Evolutionary conservation across 53 echinoderm and acorn worm genomes (phyloP).

Genomic region (Zoroaster sp.): DNA sequence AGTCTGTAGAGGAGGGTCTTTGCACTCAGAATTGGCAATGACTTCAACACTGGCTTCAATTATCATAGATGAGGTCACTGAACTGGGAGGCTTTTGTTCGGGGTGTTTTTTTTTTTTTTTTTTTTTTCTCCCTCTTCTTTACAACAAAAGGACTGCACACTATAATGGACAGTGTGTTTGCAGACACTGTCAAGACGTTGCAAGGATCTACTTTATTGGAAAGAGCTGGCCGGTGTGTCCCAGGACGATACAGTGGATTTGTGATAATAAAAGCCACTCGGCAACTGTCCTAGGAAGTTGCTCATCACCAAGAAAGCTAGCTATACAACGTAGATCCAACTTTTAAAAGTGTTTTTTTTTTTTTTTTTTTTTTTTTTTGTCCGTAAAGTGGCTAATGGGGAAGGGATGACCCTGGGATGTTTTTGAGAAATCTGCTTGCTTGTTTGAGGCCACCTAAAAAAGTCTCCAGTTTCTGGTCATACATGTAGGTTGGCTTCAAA

Average conservation of each 20-base stretch:
- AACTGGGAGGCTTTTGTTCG: slow-evolving; percentile 15
- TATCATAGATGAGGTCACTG: neutral
- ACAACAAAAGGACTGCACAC: neutral
- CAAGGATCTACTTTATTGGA: neutral
- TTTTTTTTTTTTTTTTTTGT: too few relatives aligned
- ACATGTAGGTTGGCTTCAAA: too few relatives aligned
- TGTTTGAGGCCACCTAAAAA: too few relatives aligned
- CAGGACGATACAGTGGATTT: neutral
- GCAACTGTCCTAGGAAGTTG: neutral
- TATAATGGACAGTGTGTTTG: neutral
- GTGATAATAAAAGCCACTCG: neutral
- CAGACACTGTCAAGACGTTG: neutral
- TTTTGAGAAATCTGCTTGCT: too few relatives aligned
- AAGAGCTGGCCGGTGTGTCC: neutral
- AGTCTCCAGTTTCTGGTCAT: too few relatives aligned
- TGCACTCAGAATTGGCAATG: neutral
- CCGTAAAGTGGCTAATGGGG: too few relatives aligned
- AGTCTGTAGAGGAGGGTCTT: too few relatives aligned
- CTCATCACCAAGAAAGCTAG: too few relatives aligned
- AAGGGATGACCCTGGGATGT: too few relatives aligned
- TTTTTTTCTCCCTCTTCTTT: neutral
- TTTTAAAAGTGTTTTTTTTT: too few relatives aligned
- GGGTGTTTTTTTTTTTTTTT: neutral
- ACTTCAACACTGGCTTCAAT: neutral
- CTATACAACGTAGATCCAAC: too few relatives aligned